Conservation (phyloP, 1,140 invertebrate genomes). For the Mizuhopecten yessoensis region DNA sequence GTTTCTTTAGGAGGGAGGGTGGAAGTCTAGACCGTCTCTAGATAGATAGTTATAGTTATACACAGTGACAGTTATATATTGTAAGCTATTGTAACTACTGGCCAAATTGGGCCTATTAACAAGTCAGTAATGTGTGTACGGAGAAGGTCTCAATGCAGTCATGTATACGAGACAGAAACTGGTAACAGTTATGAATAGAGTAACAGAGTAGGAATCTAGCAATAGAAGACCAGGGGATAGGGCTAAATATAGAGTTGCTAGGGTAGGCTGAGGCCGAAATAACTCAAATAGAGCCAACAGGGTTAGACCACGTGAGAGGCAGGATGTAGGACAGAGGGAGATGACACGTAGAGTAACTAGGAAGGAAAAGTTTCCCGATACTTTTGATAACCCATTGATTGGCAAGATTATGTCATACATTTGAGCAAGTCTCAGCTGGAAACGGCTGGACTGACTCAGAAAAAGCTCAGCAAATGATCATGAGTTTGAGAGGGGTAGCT, state of each 20-base stretch:
- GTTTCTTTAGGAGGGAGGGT: too few species aligned
- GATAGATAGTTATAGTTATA: neutral
- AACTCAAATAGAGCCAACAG: neutral
- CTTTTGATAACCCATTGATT: constrained; percentile 62
- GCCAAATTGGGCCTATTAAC: neutral
- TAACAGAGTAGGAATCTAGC: neutral
- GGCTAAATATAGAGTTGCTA: neutral
- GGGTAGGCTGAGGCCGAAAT: neutral
- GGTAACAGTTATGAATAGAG: neutral
- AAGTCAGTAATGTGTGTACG: neutral
- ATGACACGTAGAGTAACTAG: neutral
- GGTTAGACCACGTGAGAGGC: neutral
- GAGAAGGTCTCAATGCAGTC: neutral
- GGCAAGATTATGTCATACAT: constrained; percentile 63
- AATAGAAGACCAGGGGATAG: neutral
- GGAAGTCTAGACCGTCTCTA: too few species aligned
- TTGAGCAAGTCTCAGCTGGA: constrained; percentile 60
- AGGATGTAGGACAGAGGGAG: neutral
- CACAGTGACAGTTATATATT: neutral
- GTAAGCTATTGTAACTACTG: neutral
- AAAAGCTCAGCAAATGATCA: constrained; percentile 61
- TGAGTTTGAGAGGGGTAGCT: constrained; percentile 60
- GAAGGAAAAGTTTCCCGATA: constrained; percentile 64
- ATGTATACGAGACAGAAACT: neutral
- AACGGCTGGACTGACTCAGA: constrained; percentile 59